Evolutionary conservation across 30 jellyfish, hydroid and myxozoan species (phyloP).

Genomic region (Aurelia coerulea): DNA sequence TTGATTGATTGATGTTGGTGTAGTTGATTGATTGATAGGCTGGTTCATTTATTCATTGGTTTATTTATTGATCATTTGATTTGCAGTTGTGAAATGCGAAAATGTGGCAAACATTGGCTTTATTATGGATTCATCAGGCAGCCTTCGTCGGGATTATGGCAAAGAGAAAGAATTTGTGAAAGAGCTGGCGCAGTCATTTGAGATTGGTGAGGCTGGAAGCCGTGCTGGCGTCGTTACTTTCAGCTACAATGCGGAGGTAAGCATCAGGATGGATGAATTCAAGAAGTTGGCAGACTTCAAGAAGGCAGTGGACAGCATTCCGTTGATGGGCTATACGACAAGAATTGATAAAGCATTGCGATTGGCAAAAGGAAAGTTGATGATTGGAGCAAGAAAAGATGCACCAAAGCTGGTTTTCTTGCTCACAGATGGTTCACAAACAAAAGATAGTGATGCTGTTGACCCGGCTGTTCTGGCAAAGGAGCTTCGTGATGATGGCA

Average conservation of each 20-base stretch:
- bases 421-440: constrained; percentile 93
- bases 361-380: constrained; percentile 68
- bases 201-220: constrained; percentile 71
- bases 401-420: constrained; percentile 78
- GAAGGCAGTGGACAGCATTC: constrained; percentile 84
- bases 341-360: constrained; percentile 93
- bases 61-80: no score
- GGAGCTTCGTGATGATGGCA: constrained; percentile 73
- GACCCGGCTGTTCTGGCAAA: constrained; percentile 77
- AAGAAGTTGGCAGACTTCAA: constrained; percentile 65
- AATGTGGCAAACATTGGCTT: constrained; percentile 85
- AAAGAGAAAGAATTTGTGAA: constrained; percentile 90
- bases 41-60: no score
- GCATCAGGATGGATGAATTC: constrained; percentile 72
- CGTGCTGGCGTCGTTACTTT: constrained; percentile 88
- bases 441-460: constrained; percentile 80
- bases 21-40: no score
- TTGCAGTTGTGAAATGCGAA: constrained; percentile 41
- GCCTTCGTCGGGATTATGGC: constrained; percentile 77
- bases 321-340: constrained; percentile 89
- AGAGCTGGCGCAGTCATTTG: constrained; percentile 73
- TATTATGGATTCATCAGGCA: constrained; percentile 96
- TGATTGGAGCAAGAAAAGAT: constrained; percentile 86
- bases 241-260: constrained; percentile 84
- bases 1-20: no score